These are phyloP conservation scores for Ceratina calcarata DNA, from an alignment of 1,140 invertebrate species.

Conservation along the genomic window DNA sequence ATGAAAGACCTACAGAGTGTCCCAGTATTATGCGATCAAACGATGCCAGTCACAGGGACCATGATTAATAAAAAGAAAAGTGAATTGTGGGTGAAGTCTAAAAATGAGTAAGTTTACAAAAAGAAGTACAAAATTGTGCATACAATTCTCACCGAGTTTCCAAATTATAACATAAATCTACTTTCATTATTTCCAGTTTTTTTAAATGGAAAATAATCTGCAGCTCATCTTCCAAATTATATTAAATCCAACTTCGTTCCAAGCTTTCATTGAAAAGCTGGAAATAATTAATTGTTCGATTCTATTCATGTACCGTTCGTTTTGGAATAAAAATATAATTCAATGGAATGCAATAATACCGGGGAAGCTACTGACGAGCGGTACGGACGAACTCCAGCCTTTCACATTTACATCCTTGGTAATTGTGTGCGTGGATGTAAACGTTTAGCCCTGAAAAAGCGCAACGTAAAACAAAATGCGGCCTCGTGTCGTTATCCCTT, in stretches of 20 bases:
- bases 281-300: no score
- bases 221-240: no score
- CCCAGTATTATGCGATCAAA: conserved; percentile 9
- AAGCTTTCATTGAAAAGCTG: no score
- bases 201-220: no score
- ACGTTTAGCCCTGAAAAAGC: conserved; percentile 48
- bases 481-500: conserved; percentile 72
- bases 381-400: conserved; percentile 21
- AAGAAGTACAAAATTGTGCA: no score
- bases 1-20: neutral
- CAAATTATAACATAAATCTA: no score
- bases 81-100: neutral
- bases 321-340: no score
- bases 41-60: neutral
- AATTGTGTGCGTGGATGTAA: neutral
- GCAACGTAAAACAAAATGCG: conserved; percentile 50
- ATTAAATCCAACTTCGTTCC: no score
- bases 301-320: no score
- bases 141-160: no score
- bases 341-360: neutral
- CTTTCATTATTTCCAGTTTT: no score
- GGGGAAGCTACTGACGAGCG: neutral
- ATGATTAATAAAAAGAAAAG: neutral
- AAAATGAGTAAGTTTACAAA: neutral
- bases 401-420: neutral